Percentiles rank a stretch among this genome's conserved stretches.
These are phyloP conservation scores for Elanus axillaris DNA, from an alignment of 2,113 vertebrate genomes.

Conservation along the genomic window DNA sequence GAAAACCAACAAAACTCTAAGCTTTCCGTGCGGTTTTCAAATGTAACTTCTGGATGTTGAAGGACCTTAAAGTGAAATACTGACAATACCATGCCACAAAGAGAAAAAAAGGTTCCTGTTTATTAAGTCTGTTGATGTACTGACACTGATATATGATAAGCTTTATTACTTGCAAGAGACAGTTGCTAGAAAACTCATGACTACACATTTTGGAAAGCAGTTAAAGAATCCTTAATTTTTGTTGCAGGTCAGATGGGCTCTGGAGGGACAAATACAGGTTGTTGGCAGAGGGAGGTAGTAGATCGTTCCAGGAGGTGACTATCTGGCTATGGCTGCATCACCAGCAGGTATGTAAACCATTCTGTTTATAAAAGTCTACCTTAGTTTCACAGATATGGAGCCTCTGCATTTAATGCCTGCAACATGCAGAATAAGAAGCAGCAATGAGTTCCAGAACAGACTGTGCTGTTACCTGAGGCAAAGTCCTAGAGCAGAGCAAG, in stretches of 20 bases:
- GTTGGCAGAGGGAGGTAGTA: not conserved
- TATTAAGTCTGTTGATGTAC: not conserved
- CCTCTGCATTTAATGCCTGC: not conserved
- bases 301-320: not conserved
- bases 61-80: not conserved
- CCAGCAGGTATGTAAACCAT: not conserved
- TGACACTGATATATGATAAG: not conserved
- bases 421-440: not conserved
- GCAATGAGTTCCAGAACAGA: not conserved
- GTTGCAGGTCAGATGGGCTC: not conserved
- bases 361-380: not conserved
- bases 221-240: not conserved
- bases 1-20: not conserved
- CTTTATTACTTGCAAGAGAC: not conserved
- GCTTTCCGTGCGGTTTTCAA: not conserved
- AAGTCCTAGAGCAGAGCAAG: not conserved
- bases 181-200: not conserved
- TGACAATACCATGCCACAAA: not conserved
- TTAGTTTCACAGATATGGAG: not conserved
- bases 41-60: not conserved
- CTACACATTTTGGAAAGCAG: not conserved
- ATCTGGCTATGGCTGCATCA: not conserved
- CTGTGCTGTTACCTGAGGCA: not conserved
- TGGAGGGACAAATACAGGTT: not conserved
- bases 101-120: accelerated